Base-by-base conservation (phyloP, 2,888 invertebrate species). In the Onchidella celtica region DNA sequence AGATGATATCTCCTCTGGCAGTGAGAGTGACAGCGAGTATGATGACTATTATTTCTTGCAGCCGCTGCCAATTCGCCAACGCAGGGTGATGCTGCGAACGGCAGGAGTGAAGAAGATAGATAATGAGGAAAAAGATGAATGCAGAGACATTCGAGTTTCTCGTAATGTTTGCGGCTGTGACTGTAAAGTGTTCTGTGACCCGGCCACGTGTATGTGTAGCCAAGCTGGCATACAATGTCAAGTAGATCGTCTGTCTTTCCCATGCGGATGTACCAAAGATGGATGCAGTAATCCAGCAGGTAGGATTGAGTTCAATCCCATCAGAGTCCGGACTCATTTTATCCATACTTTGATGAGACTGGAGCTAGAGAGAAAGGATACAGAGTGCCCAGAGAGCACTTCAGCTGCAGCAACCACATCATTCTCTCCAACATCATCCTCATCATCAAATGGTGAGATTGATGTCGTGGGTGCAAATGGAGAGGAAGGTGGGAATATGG, bases 221-320 rank as follows among this genome's bases (percentile, higher is more conserved):
- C 95, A 97, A 91, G 97, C 97, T 66, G 98, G 98, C 84, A 99
- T 99, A 87, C 98, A 98, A 94, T 99, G 99, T 93, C 98, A 98
- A 95, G 98, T 99, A 78, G 99, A 99, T 94, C 95, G 99, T 84
- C 95, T 97, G 83, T 97, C 97, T 91, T 99, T 99, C 92, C 99
- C 99, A 0, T 99, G 99, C 93, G 98, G 98, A 17, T 99, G 99
- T 93, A 96, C 97, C 1, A 96, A 97, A 88, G 98, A 98, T 90
- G 97, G 97, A 70, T 99, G 99, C 93, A 96, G 96, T 83, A 99
- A 99, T 93, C 96, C 96, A 0, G 95, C 96, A 68, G 99, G 99
- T 3, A 95, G 99, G 85, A 97, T 99, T 86, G 99, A 99, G 93
- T 99, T 99, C 93, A 98, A 98, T 93, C 98, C 98, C 0, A 96